Evolutionary conservation across 2,888 invertebrate species (phyloP), one percentile per base, ranked within the genome.

Genomic region (Caenorhabditis virilis): DNA sequence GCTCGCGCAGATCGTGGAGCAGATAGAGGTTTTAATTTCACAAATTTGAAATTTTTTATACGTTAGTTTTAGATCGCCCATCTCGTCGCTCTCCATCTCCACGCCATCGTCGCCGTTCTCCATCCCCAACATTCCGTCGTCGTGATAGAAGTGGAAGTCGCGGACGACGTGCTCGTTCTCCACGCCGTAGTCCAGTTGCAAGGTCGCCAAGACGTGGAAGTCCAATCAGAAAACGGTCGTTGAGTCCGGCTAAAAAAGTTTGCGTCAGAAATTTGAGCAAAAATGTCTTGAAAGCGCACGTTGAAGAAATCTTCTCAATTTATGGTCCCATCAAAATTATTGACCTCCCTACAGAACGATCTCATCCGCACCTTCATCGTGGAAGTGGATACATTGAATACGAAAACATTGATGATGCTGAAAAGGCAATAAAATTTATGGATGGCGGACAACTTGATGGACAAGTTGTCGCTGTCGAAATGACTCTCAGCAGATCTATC

Each of bases 391-490:
- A 95, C 84, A 91, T 98, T 2, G 97, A 98, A 82, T 98, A 91
- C 85, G 90, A 89, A 72, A 92, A 89, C 53, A 88, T 93, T 0
- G 95, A 95, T 75, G 95, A 95, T 85, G 95, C 97, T 20, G 95
- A 95, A 84, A 93, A 94, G 62, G 97, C 97, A 0, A 92, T 97
- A 89, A 95, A 95, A 85, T 93, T 95, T 83, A 97, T 98, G 97
- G 95, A 98, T 86, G 97, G 95, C 83, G 98, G 77, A 18, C 80
- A 80, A 59, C 69, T 80, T 45, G 78, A 79, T 59, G 79, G 78
- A 22, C 57, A 62, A 46, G 25, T 42, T 23, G 60, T 78, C 15
- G 56, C 54, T 18, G 72, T 74, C 9, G 75, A 75, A 41, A 45
- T 72, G 47, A 72, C 73, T 0, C 33, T 69, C 1, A 53, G 57